These are phyloP conservation scores for Phallusia fumigata DNA, from an alignment of 23 tunicate species.

Conservation along the genomic window DNA sequence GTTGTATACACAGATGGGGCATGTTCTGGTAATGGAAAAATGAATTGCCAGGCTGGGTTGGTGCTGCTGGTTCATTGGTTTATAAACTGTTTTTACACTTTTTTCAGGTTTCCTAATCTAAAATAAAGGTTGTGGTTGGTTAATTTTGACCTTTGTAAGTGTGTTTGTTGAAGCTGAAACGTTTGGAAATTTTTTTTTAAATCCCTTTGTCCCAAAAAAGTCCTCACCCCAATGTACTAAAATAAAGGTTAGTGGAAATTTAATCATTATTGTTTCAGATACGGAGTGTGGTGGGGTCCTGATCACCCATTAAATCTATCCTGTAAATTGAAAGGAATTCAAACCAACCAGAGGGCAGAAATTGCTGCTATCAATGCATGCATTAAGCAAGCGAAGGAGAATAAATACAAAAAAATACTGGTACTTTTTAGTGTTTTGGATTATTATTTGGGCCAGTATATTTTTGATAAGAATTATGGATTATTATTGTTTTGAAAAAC, in stretches of 20 bases:
- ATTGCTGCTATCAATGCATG: conserved; percentile 70
- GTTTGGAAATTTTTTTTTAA: no score
- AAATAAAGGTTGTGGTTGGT: no score
- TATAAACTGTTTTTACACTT: no score
- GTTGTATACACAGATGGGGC: conserved; percentile 96
- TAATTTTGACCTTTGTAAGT: no score
- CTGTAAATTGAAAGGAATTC: conserved; percentile 56
- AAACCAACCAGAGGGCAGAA: conserved; percentile 92
- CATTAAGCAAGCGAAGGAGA: conserved; percentile 61
- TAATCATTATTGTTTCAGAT: conserved; percentile 34
- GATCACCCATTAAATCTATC: conserved; percentile 70
- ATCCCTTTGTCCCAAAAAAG: no score
- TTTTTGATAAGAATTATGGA: background rate
- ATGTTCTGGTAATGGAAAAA: conserved; percentile 71
- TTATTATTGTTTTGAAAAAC: no score
- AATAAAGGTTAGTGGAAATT: no score
- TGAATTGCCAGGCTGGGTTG: conserved; percentile 62
- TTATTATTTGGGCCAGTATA: background rate
- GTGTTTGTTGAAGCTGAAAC: no score
- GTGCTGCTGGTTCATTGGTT: background rate
- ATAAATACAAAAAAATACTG: conserved; percentile 12
- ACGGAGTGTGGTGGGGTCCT: conserved; percentile 95
- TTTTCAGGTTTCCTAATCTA: no score
- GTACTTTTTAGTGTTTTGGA: background rate
- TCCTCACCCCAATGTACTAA: no score